These are phyloP conservation scores for Timema cristinae DNA, from an alignment of 2,888 invertebrate species.

Conservation along the genomic window DNA sequence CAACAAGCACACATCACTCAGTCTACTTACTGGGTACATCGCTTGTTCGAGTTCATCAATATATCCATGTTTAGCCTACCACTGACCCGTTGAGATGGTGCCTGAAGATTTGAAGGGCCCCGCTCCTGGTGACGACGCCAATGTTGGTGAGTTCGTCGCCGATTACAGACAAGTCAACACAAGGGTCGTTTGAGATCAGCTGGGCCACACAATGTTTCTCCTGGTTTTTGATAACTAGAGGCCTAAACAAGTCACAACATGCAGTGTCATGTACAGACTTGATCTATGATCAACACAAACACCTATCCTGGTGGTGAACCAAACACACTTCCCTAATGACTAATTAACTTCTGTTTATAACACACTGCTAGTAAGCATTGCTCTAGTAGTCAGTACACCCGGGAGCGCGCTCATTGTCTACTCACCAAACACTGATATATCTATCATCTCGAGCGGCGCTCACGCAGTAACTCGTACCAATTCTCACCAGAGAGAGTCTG, in stretches of 20 bases:
- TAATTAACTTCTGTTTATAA: too few relatives aligned
- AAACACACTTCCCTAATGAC: too few relatives aligned
- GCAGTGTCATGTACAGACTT: background rate
- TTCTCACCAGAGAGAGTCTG: constrained; percentile 44
- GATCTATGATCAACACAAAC: too few relatives aligned
- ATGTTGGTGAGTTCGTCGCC: constrained; percentile 31
- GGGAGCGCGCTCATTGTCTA: background rate
- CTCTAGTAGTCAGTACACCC: background rate
- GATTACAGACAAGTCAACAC: constrained; percentile 46
- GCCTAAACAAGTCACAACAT: constrained; percentile 18
- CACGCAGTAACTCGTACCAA: constrained; percentile 45
- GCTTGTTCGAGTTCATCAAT: too few relatives aligned
- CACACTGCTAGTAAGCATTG: too few relatives aligned
- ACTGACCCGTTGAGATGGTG: constrained; percentile 70
- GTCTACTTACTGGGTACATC: too few relatives aligned
- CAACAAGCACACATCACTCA: background rate
- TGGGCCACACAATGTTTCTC: constrained; percentile 54
- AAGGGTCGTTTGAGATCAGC: constrained; percentile 67
- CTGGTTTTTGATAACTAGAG: constrained; percentile 34
- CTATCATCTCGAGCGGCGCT: constrained; percentile 41
- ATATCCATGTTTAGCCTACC: too few relatives aligned
- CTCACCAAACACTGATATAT: constrained; percentile 41
- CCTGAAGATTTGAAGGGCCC: constrained; percentile 73
- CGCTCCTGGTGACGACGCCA: constrained; percentile 64
- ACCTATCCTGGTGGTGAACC: too few relatives aligned